phyloP scores from a whole-genome alignment of 2,888 invertebrate species.

The Gari tellinella region DNA sequence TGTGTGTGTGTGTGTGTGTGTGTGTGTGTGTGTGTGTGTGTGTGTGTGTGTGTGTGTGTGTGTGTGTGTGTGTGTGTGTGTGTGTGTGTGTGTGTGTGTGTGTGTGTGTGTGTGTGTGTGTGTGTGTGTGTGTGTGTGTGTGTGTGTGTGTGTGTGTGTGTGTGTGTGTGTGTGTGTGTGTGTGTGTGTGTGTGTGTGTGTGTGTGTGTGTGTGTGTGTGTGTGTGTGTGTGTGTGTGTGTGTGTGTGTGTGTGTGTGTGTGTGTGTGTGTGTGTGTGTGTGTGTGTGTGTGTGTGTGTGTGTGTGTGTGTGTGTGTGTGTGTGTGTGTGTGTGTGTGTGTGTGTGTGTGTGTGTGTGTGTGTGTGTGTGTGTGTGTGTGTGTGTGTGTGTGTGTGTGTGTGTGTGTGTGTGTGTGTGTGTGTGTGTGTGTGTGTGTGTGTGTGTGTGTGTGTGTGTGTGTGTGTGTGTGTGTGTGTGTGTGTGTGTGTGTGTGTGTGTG shows the following conservation, averaged over 20 bases:
- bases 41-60: conserved; percentile 15
- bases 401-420: too few species aligned
- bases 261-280: too few species aligned
- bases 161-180: conserved; percentile 18
- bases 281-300: too few species aligned
- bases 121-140: conserved; percentile 15
- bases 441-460: too few species aligned
- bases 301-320: too few species aligned
- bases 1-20: conserved; percentile 16
- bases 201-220: conserved; percentile 13
- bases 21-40: conserved; percentile 12
- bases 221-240: conserved; percentile 12
- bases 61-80: conserved; percentile 11
- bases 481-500: too few species aligned
- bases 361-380: too few species aligned
- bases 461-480: too few species aligned
- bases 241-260: conserved; percentile 3
- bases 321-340: too few species aligned
- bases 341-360: too few species aligned
- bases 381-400: too few species aligned
- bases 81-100: conserved; percentile 12
- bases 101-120: conserved; percentile 11
- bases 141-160: conserved; percentile 14
- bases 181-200: conserved; percentile 16
- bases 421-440: too few species aligned